Evolutionary conservation across 2,888 invertebrate genomes (phyloP), one percentile per base, ranked within the genome.

Genomic region (Sinopyrophorus schimmeli): DNA sequence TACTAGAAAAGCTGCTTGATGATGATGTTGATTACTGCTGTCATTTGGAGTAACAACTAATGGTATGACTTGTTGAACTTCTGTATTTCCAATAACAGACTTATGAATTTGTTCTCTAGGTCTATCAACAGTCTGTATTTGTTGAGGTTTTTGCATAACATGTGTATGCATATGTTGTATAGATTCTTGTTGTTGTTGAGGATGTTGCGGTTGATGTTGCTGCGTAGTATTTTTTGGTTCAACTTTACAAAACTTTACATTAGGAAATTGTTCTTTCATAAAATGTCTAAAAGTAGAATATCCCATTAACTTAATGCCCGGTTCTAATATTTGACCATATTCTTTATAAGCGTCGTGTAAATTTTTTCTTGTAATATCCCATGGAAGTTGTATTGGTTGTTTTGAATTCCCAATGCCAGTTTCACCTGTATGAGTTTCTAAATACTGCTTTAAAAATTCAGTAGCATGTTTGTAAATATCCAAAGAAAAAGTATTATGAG

Each of bases 241-340:
- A 9, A 77, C 65, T 63, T 79, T 79, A 30, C 76, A 76, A 65
- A 87, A 87, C 65, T 84, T 86, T 3, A 87, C 84, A 61, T 87
- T 83, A 1, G 88, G 87, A 69, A 88, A 89, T 66, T 88, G 88
- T 61, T 87, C 86, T 66, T 87, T 87, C 83, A 89, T 85, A 65
- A 88, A 89, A 60, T 87, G 83, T 53, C 87, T 76, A 73, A 89
- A 89, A 5, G 87, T 87, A 1, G 87, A 86, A 63, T 87, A 89
- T 0, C 88, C 87, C 87, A 89, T 87, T 9, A 86, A 74, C 70
- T 87, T 88, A 7, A 84, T 81, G 40, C 82, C 81, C 0, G 85
- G 84, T 61, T 85, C 84, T 38, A 83, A 71, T 55, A 83, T 81
- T 66, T 83, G 83, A 52, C 86, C 86, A 65, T 84, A 86, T 60